Evolutionary conservation across 53 echinoderm and acorn worm genomes (phyloP).

Genomic region (Holothuria leucospilota): DNA sequence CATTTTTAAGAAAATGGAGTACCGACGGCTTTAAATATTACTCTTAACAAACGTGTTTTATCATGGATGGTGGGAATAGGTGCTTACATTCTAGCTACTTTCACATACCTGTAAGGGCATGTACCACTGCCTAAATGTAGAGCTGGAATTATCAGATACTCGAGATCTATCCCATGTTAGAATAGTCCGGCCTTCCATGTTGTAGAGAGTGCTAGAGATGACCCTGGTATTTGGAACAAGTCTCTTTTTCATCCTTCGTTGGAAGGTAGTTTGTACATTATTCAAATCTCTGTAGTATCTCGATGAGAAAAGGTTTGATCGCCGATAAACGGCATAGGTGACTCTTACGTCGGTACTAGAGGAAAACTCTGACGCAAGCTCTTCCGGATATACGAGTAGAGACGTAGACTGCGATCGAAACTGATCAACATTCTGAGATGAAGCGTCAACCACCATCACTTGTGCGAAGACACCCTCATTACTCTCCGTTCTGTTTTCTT

Average conservation of each 20-base stretch:
- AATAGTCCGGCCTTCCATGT: not conserved
- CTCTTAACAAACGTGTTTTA: too few species aligned
- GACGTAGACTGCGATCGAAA: not conserved
- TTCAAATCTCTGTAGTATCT: constrained; percentile 1
- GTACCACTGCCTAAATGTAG: constrained; percentile 38
- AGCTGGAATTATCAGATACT: constrained; percentile 1
- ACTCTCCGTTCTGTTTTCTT: not conserved
- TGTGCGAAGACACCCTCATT: not conserved
- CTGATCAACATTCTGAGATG: not conserved
- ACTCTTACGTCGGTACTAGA: not conserved
- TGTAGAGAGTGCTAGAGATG: constrained; percentile 15
- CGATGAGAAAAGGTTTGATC: constrained; percentile 31
- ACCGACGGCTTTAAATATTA: too few species aligned
- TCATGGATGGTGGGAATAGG: too few species aligned
- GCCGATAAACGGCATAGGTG: constrained; percentile 12
- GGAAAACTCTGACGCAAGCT: not conserved
- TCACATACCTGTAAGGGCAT: not conserved
- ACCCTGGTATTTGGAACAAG: constrained; percentile 19
- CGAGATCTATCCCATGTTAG: constrained; percentile 28
- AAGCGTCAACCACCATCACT: constrained; percentile 1
- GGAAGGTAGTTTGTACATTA: not conserved
- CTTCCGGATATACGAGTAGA: not conserved
- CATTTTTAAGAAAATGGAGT: too few species aligned
- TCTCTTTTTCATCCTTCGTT: constrained; percentile 23
- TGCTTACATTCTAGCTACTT: too few species aligned